Conservation (phyloP, 2,113 vertebrate genomes). For the Sciurus niger region DNA sequence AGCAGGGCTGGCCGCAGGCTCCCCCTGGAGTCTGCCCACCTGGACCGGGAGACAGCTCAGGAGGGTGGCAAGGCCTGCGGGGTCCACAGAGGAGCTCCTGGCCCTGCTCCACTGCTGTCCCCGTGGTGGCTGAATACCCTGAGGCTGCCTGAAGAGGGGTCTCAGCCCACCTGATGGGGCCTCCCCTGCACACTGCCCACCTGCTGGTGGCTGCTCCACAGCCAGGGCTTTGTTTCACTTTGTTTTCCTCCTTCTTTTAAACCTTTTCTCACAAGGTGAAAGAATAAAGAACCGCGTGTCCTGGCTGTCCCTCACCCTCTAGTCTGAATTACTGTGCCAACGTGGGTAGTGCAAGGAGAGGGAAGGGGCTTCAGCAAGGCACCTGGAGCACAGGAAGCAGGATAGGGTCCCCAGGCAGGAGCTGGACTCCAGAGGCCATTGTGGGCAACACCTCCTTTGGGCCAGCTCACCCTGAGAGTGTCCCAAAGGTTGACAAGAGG, state of each 20-base stretch:
- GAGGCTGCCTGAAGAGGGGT: too few species aligned
- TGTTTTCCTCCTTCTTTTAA: neutral
- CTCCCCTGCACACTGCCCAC: neutral
- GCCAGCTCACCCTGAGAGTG: fast-evolving
- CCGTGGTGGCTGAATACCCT: neutral
- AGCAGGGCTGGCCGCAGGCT: neutral
- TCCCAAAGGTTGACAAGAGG: fast-evolving
- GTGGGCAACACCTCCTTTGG: too few species aligned
- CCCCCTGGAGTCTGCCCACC: slow-evolving; percentile 54
- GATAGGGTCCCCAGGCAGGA: fast-evolving
- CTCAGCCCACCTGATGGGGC: neutral
- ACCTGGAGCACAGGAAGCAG: neutral
- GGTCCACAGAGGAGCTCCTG: too few species aligned
- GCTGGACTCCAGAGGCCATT: neutral
- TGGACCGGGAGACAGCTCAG: too few species aligned
- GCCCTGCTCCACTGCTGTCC: neutral
- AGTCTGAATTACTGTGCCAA: neutral
- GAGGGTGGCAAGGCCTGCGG: too few species aligned
- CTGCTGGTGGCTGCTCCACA: neutral
- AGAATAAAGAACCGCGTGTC: neutral
- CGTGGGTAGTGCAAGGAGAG: neutral
- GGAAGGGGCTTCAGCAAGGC: too few species aligned
- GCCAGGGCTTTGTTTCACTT: neutral
- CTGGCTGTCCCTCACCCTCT: neutral
- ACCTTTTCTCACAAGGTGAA: neutral